Percentiles rank a stretch among this genome's conserved stretches.
phyloP scores from a whole-genome alignment of 2,797 vertebrate genomes.

The Anisognathus igniventris region DNA sequence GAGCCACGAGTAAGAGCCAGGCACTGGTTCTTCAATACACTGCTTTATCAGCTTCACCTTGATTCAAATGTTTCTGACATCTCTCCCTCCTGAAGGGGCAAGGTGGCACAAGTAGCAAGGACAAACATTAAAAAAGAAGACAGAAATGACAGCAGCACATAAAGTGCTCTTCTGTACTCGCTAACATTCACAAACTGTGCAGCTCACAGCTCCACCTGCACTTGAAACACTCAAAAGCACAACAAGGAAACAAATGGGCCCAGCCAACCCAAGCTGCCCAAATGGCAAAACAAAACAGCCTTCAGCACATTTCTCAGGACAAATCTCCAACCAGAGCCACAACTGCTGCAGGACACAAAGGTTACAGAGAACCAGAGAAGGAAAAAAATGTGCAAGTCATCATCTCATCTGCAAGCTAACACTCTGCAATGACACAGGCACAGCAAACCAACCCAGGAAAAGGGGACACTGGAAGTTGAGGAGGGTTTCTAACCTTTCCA shows the following conservation, averaged over 20 bases:
- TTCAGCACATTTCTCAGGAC: neutral
- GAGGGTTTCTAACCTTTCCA: slow-evolving; percentile 28
- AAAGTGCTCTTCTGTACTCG: neutral
- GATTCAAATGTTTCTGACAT: neutral
- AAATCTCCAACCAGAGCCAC: neutral
- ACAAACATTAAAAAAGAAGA: neutral
- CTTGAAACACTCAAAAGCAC: neutral
- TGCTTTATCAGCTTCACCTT: slow-evolving; percentile 5
- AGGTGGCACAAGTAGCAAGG: neutral
- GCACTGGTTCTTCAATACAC: neutral
- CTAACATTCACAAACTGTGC: neutral
- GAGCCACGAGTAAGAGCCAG: slow-evolving; percentile 51
- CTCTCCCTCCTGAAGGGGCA: neutral
- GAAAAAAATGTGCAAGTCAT: slow-evolving; percentile 39
- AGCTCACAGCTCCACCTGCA: neutral
- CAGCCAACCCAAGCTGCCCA: neutral
- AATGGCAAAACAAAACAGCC: neutral
- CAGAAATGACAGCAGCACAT: neutral
- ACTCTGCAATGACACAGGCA: neutral
- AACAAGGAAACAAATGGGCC: neutral
- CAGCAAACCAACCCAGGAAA: neutral
- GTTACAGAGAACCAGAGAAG: neutral
- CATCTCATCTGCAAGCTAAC: slow-evolving; percentile 20
- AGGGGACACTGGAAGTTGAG: neutral
- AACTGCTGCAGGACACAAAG: neutral